Base-by-base conservation (phyloP, 2,888 invertebrate genomes). In the Cheilosia urbana region DNA sequence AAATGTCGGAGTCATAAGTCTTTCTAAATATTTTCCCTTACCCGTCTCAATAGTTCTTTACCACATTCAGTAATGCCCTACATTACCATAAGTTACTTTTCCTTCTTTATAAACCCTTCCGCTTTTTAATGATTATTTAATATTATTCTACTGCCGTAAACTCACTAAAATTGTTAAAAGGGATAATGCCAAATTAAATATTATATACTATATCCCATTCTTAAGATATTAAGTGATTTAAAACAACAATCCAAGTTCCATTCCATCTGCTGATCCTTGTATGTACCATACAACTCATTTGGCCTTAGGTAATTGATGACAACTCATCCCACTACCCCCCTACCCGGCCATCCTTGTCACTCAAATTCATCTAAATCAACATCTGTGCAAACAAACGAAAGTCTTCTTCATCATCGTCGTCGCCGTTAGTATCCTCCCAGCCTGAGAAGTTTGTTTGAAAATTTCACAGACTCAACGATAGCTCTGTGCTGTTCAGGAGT, bases 361-460 rank as follows among this genome's bases (percentile, higher is more conserved):
- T 78, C 72, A 68, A 63, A 83, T 68, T 73, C 63, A 83, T 73
- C 68, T 73, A 83, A 83, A 83, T 73, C 78, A 83, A 68, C 83
- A 78, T 83, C 83, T 83, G 79, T 63, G 62, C 68, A 73, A 79
- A 83, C 79, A 83, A 79, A 78, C 63, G 66, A 62, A 72, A n/a
- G 40, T 57, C 60, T 45, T 68, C 49, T 66, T 24, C 6, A 47
- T 62, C 82, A 78, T 58, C 24, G 42, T 47, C 30, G 30, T 37
- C 30, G n/a, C 17, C 13, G 27, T 65, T n/a, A 19, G 47, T 21
- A 17, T 19, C n/a, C 42, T 45, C 1, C 2, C 19, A 19, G 71
- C 53, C 71, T 55, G 65, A 2, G 40, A 49, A 77, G 58, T 63
- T 27, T 27, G 51, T 60, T 82, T 57, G 37, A 5, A 40, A 83